Evolutionary conservation across 2,113 vertebrate genomes (phyloP).

Genomic region (Lethenteron reissneri): DNA sequence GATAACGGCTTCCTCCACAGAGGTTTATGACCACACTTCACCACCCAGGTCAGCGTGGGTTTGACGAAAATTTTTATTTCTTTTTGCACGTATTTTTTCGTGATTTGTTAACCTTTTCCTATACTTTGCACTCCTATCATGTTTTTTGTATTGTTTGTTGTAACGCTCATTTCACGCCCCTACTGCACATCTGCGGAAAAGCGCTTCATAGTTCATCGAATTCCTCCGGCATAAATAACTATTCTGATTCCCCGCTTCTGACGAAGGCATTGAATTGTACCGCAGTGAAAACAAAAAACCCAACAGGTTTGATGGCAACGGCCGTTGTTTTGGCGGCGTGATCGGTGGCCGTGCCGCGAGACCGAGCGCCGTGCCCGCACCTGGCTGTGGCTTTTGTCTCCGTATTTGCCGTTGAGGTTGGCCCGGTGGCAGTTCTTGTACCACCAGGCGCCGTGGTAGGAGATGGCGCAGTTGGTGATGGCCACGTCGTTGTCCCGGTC

Average conservation of each 20-base stretch:
- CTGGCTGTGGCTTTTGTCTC: conserved; percentile 86
- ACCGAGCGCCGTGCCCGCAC: conserved; percentile 19
- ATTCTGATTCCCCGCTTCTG: background rate
- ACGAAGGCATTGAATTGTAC: background rate
- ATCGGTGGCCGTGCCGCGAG: background rate
- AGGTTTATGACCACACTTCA: too few species aligned
- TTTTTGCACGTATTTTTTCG: too few species aligned
- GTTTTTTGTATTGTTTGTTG: too few species aligned
- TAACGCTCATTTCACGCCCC: too few species aligned
- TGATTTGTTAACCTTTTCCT: too few species aligned
- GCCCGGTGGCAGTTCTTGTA: conserved; percentile 96
- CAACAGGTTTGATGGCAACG: background rate
- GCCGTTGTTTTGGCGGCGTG: background rate
- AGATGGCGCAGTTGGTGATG: conserved; percentile 90
- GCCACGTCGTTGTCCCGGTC: conserved; percentile 87
- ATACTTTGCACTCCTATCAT: too few species aligned
- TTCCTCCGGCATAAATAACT: background rate
- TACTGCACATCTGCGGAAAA: background rate
- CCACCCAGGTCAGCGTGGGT: too few species aligned
- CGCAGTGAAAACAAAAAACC: background rate
- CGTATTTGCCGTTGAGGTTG: conserved; percentile 86
- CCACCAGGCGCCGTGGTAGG: conserved; percentile 96
- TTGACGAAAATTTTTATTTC: too few species aligned
- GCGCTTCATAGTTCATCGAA: background rate
- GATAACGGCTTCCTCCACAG: too few species aligned